A percentile compares a stretch with the other conserved stretches of the same genome.
Evolutionary conservation across 2,888 invertebrate genomes (phyloP).

Genomic region (Eupithecia centaureata): DNA sequence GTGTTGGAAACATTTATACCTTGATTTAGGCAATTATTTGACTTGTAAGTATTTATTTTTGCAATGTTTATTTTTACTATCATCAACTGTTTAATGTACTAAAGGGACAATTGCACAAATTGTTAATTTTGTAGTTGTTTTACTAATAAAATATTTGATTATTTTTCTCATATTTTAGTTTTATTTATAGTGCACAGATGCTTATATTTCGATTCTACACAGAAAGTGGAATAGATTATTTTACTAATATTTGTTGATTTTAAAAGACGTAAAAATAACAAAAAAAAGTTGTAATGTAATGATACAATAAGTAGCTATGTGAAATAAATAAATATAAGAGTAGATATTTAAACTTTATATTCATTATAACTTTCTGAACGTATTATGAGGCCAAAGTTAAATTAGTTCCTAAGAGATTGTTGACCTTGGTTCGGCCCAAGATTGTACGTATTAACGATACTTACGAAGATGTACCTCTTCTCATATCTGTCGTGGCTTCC

Average conservation of each 20-base stretch:
- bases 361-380: conserved; percentile 12
- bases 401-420: conserved; percentile 1
- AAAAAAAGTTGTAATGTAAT: too few species aligned
- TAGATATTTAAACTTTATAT: too few species aligned
- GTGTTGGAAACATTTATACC: conserved; percentile 19
- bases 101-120: conserved; percentile 41
- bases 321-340: too few species aligned
- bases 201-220: conserved; percentile 9
- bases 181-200: conserved; percentile 32
- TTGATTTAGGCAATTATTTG: conserved; percentile 26
- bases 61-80: conserved; percentile 25
- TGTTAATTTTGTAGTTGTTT: conserved; percentile 36
- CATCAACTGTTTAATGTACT: conserved; percentile 24
- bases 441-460: background rate
- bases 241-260: background rate
- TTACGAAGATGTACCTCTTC: background rate
- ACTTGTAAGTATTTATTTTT: conserved; percentile 24
- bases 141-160: conserved; percentile 43
- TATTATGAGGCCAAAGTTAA: conserved; percentile 34
- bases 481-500: background rate
- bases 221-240: background rate
- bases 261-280: background rate
- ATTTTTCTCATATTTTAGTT: conserved; percentile 29
- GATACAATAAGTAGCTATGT: background rate
- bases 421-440: background rate